These are phyloP conservation scores for Stercorarius parasiticus DNA, from an alignment of 2,113 vertebrate species.

Conservation along the genomic window DNA sequence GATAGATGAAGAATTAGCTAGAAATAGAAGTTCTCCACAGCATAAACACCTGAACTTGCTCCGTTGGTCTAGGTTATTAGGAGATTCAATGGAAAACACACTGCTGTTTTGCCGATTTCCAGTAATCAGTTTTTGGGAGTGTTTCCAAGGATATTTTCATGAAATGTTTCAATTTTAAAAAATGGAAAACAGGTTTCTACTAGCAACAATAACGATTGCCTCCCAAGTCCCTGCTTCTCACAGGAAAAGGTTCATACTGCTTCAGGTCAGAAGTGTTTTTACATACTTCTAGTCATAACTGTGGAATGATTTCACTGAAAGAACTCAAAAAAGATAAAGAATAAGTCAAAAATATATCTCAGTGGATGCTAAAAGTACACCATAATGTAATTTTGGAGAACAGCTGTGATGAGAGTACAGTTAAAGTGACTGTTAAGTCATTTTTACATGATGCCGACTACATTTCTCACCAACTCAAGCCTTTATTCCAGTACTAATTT, in stretches of 20 bases:
- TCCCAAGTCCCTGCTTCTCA: not conserved
- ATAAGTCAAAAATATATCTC: not conserved
- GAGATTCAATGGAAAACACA: not conserved
- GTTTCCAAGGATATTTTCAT: conserved; percentile 33
- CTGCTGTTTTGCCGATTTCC: not conserved
- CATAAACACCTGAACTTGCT: not conserved
- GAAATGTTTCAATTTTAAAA: not conserved
- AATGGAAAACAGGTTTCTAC: not conserved
- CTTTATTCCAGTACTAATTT: not conserved
- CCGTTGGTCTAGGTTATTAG: not conserved
- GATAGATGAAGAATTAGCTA: not conserved
- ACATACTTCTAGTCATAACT: not conserved
- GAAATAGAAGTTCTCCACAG: not conserved
- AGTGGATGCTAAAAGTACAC: not conserved
- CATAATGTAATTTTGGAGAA: not conserved
- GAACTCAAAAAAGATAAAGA: not conserved
- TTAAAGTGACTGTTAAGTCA: not conserved
- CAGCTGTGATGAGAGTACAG: not conserved
- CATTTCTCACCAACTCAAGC: not conserved
- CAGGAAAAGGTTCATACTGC: not conserved
- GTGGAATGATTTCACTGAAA: not conserved
- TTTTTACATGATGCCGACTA: not conserved
- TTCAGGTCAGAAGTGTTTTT: not conserved
- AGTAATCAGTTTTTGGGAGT: not conserved
- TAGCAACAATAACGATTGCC: not conserved